Evolutionary conservation across 2,888 invertebrate genomes (phyloP), one percentile per base, ranked within the genome.

Genomic region (Bombylius discolor): DNA sequence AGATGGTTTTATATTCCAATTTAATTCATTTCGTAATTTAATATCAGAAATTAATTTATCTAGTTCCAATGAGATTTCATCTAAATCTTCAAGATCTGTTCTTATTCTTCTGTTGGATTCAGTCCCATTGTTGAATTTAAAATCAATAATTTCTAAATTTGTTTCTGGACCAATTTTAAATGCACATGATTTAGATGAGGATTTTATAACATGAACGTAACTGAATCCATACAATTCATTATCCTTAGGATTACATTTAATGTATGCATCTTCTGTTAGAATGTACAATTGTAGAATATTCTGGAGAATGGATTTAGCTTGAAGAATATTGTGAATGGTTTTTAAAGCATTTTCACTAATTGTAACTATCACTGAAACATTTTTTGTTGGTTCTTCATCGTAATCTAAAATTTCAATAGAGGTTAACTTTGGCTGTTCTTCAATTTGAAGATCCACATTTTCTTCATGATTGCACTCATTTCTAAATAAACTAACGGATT

Each of bases 1-100:
- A 4, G 66, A 53, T 6, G 61, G 62, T 49, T 58, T 61, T 1
- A 58, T 14, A n/a, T 74, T 71, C 56, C 79, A 65, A 5, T 47
- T 47, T 0, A 58, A 39, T 42, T 5, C 8, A 3, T 52, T 53
- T 51, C 79, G 68, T 3, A 78, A 59, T 65, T 69, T 58, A 5
- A 62, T 55, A n/a, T 61, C 56, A 11, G 55, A 53, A n/a, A 69
- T 52, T 44, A 70, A 59, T 9, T 64, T 61, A 6, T 66, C 59
- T 1, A 76, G 60, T 23, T 67, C 62, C 13, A 62, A 51, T 36
- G 66, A 53, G 0, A 67, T 63, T 6, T 59, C 45, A 34, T 67
- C 65, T 58, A 72, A 67, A 45, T 70, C 66, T 4, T 62, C 55
- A 0, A 61, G 31, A 7, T 54, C 49, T 62, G 58, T 11, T 55